These are phyloP conservation scores for Punctoribates punctum DNA, from an alignment of 2,888 invertebrate species.

Conservation along the genomic window DNA sequence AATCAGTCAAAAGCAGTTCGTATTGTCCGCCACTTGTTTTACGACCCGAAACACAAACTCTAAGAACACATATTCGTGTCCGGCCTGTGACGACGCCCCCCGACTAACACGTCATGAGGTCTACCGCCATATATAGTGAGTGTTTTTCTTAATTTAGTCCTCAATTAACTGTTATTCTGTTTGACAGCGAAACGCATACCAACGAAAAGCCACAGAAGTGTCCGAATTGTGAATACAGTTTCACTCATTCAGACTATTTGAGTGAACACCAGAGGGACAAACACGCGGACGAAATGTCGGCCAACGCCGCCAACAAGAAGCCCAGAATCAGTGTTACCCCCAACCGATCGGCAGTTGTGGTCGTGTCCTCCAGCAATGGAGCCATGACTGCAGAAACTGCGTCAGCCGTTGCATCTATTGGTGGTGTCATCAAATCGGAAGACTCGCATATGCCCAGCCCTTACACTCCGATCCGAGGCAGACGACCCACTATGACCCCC, in stretches of 20 bases:
- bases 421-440: neutral
- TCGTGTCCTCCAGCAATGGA: constrained; percentile 11
- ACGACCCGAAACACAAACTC: constrained; percentile 24
- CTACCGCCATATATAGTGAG: constrained; percentile 42
- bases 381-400: neutral
- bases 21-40: constrained; percentile 30
- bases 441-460: neutral
- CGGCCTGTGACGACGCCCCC: constrained; percentile 39
- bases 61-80: constrained; percentile 29
- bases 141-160: neutral
- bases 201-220: constrained; percentile 39
- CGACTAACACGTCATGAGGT: constrained; percentile 38
- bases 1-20: constrained; percentile 3
- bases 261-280: constrained; percentile 30
- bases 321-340: neutral
- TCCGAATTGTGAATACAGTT: constrained; percentile 39
- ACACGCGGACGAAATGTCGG: constrained; percentile 31
- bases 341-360: constrained; percentile 16
- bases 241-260: constrained; percentile 37
- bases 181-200: constrained; percentile 38
- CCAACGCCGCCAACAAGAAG: constrained; percentile 6
- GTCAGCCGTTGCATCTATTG: neutral
- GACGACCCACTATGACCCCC: constrained; percentile 9
- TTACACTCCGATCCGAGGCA: neutral
- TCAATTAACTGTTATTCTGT: neutral